Evolutionary conservation across 1,140 invertebrate genomes (phyloP), one percentile per base, ranked within the genome.

Genomic region (Acromyrmex heyeri): DNA sequence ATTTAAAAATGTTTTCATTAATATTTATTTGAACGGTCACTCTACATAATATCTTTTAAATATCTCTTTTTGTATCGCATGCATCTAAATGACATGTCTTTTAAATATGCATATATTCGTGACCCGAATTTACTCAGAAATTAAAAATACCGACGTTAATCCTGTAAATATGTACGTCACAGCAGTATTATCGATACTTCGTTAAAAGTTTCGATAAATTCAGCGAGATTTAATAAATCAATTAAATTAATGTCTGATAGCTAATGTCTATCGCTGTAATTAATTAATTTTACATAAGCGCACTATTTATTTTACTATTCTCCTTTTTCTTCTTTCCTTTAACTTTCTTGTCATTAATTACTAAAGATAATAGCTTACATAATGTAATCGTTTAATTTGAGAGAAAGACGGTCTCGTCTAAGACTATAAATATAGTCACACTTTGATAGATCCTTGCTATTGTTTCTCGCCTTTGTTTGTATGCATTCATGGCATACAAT

Each of bases 111-210:
- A 59, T 16, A 81, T 12, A 50, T 73, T 73, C 21, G 14, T 55
- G 67, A 73, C 38, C 55, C 14, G n/a, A 59, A 82, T 82, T 82
- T 82, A n/a, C 14, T 72, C 30, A 30, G n/a, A 85, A 77, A 76
- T 24, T 53, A 57, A 59, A 77, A 85, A 75, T 62, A 7, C 4
- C 24, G 14, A 18, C 24, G 48, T 44, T 65, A 50, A 57, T 78
- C 6, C 10, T 85, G 5, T 34, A 38, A 53, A 38, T 0, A 65
- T 78, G 21, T 85, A 1, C 55, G 48, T 65, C 61, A 85, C 61
- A 30, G 5, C 44, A 48, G 21, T 44, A 5, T 44, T 57, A 65
- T 21, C 7, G 2, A 50, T 7, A 16, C 24, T 50, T 50, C 5
- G 48, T 75, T 34, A 62, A 73, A 61, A 75, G 48, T 75, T 38